Percentiles rank a stretch among this genome's conserved stretches.
phyloP scores from a whole-genome alignment of 2,888 invertebrate species.

The Tenthredo mesomela region DNA sequence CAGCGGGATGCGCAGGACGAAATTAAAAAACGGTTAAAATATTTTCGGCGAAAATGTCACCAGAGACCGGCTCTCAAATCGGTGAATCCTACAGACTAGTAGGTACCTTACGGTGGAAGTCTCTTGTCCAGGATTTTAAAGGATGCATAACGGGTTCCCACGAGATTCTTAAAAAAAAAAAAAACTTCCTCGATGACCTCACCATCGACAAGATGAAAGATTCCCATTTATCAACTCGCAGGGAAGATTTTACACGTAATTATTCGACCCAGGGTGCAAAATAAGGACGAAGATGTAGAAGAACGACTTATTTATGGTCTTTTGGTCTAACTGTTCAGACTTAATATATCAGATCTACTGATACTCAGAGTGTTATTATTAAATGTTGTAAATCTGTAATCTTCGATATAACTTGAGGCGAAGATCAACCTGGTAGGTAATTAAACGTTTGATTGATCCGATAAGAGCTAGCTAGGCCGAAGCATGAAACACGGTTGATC shows the following conservation, averaged over 20 bases:
- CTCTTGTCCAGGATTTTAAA: not conserved
- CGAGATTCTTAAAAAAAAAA: not conserved
- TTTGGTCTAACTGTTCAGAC: not conserved
- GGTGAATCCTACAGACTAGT: not conserved
- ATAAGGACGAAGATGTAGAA: not conserved
- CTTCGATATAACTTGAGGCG: not conserved
- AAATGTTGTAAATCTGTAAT: not conserved
- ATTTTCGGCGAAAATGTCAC: slow-evolving; percentile 59
- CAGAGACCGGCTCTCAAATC: slow-evolving; percentile 37
- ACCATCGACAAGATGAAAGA: not conserved
- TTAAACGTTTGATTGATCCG: not conserved
- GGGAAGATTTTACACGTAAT: not conserved
- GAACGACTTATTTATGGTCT: not conserved
- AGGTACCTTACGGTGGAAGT: not conserved
- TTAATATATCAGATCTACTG: not conserved
- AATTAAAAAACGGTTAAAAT: slow-evolving; percentile 56
- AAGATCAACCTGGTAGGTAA: not conserved
- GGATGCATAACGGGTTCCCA: slow-evolving; percentile 26
- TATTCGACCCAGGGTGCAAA: not conserved
- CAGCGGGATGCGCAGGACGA: slow-evolving; percentile 43
- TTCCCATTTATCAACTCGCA: not conserved
- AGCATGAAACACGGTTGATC: not conserved
- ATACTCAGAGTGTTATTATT: not conserved
- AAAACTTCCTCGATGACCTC: not conserved
- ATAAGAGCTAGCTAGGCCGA: not conserved